phyloP scores from a whole-genome alignment of 2,113 vertebrate genomes.

The Micronycteris hirsuta region DNA sequence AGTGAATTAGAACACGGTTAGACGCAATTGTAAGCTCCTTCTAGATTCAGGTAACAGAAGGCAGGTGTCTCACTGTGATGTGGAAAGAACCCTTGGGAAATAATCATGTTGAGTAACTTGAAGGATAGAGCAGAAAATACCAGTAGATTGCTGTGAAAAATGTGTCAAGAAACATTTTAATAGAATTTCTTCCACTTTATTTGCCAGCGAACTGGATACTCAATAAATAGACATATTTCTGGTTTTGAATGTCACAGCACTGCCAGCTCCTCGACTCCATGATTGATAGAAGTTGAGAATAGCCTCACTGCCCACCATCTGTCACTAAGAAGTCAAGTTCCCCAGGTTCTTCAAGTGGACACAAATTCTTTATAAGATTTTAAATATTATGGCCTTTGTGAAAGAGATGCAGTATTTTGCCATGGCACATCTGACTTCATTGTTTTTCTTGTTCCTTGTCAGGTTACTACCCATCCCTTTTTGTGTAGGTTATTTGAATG shows the following conservation, averaged over 20 bases:
- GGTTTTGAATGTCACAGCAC: not conserved
- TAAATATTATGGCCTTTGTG: not conserved
- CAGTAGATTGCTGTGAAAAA: conserved; percentile 57
- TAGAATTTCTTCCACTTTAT: conserved; percentile 58
- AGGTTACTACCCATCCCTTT: not conserved
- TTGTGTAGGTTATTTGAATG: not conserved
- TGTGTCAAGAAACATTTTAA: conserved; percentile 66
- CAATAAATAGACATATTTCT: conserved; percentile 47
- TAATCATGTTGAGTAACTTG: conserved; percentile 50
- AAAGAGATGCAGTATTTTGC: not conserved
- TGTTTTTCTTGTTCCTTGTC: conserved; percentile 13
- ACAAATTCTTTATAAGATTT: not conserved
- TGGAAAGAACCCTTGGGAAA: conserved; percentile 55
- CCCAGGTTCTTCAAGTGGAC: conserved; percentile 9
- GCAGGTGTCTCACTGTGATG: conserved; percentile 34
- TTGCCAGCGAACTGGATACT: conserved; percentile 34
- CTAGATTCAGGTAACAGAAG: conserved; percentile 14
- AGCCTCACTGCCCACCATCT: not conserved
- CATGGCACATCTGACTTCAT: not conserved
- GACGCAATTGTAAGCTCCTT: not conserved
- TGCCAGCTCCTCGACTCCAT: not conserved
- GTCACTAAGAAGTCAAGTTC: conserved; percentile 7
- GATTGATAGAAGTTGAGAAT: conserved; percentile 22
- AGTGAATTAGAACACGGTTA: not conserved
- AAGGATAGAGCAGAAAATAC: conserved; percentile 42